Base-by-base conservation (phyloP, 2,888 invertebrate genomes). In the Laothoe populi region DNA sequence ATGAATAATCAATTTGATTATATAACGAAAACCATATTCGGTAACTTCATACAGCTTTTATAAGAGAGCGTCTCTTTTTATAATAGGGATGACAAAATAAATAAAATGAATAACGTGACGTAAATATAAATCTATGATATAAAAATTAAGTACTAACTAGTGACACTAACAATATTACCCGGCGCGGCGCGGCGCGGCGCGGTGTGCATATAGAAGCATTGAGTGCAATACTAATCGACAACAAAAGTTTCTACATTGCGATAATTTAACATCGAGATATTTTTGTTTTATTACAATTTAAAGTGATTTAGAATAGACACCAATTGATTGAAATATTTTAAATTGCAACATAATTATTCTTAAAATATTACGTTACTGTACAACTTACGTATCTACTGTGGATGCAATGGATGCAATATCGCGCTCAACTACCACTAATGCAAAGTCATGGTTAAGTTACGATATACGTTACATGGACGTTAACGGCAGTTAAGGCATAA, bases 361-460 rank as follows among this genome's bases (percentile, higher is more conserved):
- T 87, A 87, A 72, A 78, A 75, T 76, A 82, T 71, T 73, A 72
- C 70, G 71, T 79, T 83, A 84, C 87, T 88, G 84, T 90, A 90
- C 88, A 90, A 87, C 90, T 88, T 87, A 87, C 75, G 77, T 82
- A 82, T 78, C 80, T 84, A 84, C 68, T 60, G 23, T 45, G 45
- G 46, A 38, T 57, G 57, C 46, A 62, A 40, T 45, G 45, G 46
- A 38, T 57, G 57, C 46, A 62, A 40, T 57, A 66, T 44, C 63
- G 49, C 49, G 31, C 61, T 62, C 61, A 59, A 63, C 60, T 60
- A 23, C 46, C 57, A 40, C 64, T 19, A 35, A 53, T 53, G 53
- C 53, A 53, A 49, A 49, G 53, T 53, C 53, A 53, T 53, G 19
- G 59, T 46, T 64, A 60, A 45, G 53, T 53, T 40, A 58, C 38